Base-by-base conservation (phyloP, 2,797 vertebrate genomes). In the Ispidina picta region DNA sequence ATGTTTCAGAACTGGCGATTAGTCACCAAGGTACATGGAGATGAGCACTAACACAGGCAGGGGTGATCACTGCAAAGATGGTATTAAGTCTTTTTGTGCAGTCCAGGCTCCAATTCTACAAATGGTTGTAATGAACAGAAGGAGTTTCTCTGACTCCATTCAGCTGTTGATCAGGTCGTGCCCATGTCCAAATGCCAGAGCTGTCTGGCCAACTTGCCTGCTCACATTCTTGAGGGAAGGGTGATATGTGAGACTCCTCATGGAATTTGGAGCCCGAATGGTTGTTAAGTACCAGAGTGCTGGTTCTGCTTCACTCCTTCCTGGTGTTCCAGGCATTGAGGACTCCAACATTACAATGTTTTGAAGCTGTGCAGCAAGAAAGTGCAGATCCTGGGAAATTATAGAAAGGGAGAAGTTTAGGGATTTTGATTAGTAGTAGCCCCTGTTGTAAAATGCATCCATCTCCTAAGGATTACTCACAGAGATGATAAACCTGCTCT, bases 141-240 rank as follows among this genome's bases (percentile, higher is more conserved):
- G 84, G 58, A 83, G 82, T 78, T 87, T 83, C 86, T 87, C 52
- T 89, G 91, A 39, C 89, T 78, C 65, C 55, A 9, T 81, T 94
- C 85, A 91, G 93, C 89, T 86, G 90, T 75, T 2, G 12, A 60
- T 88, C 89, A 63, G 65, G 44, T 70, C 33, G 16, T 88, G 80
- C 33, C 55, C 63, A 12, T 66, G 76, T 94, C 70, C 82, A 90
- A 90, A 93, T 90, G 83, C 92, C 87, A 83, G 87, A 93, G 89
- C 90, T 79, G 84, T 92, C 95, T 93, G 86, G 89, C 82, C 89
- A 90, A 41, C 92, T 80, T 89, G 90, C 84, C 84, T 71, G 48
- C 86, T 92, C 92, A 81, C 90, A 93, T 95, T 94, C 93, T 94
- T 95, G 92, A 91, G 89, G 89, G 82, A 86, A 95, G 89, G 89